A percentile compares a stretch with the other conserved stretches of the same genome.
Conservation (phyloP, 1,140 invertebrate species). For the Radopholus similis region DNA sequence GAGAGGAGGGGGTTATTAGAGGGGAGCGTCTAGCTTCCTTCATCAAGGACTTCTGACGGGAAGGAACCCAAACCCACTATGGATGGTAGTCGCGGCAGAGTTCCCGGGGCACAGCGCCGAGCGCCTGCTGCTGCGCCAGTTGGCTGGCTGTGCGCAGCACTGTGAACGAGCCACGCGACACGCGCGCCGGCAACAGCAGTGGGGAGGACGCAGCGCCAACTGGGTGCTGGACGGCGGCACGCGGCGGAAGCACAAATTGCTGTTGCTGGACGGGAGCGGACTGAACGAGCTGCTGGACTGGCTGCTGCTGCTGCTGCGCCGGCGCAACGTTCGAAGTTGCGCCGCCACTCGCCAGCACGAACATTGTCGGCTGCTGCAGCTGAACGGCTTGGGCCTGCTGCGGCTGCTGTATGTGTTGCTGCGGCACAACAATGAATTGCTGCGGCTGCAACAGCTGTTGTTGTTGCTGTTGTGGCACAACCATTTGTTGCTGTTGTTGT, state of each 20-base stretch:
- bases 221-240: too few species aligned
- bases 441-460: not conserved
- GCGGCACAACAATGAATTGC: not conserved
- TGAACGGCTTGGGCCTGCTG: not conserved
- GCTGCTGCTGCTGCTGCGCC: too few species aligned
- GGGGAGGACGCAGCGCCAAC: too few species aligned
- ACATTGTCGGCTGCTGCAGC: too few species aligned
- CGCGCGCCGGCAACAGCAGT: not conserved
- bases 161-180: not conserved
- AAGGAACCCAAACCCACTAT: slow-evolving; percentile 14
- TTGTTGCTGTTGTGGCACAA: not conserved
- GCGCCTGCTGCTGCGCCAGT: not conserved
- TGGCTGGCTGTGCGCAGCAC: not conserved
- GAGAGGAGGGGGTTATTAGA: too few species aligned
- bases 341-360: too few species aligned
- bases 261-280: not conserved
- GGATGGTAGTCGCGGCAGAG: slow-evolving; percentile 19
- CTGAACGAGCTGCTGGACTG: not conserved
- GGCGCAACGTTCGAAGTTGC: too few species aligned
- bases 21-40: too few species aligned
- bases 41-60: too few species aligned
- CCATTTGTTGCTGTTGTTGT: not conserved
- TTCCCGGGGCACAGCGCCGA: not conserved
- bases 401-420: not conserved
- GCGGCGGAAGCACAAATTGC: not conserved